A percentile compares a stretch with the other conserved stretches of the same genome.
phyloP scores from a whole-genome alignment of 2,888 invertebrate species.

The Nymphalis c-album region DNA sequence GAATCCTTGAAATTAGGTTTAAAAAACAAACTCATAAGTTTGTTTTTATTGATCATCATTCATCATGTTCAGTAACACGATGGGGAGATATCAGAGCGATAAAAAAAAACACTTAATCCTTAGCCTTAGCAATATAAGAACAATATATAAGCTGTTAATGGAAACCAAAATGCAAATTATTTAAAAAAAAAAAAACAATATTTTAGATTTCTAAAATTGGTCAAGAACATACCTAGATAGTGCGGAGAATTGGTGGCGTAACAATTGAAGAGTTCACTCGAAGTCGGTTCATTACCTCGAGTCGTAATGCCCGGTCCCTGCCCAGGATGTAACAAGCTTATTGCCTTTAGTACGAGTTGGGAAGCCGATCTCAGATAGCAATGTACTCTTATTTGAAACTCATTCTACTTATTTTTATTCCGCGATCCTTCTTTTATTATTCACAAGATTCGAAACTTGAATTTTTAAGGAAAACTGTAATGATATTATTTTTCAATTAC shows the following conservation, averaged over 20 bases:
- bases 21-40: too few species aligned
- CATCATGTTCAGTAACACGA: too few species aligned
- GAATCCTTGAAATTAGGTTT: too few species aligned
- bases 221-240: neutral
- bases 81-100: too few species aligned
- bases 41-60: too few species aligned
- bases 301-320: neutral
- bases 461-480: neutral
- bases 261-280: conserved; percentile 5
- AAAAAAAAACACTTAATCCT: too few species aligned
- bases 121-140: too few species aligned
- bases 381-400: neutral
- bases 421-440: neutral
- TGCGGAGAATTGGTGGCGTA: neutral
- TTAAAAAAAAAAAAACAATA: neutral
- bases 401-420: neutral
- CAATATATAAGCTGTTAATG: too few species aligned
- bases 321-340: conserved; percentile 4
- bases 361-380: neutral
- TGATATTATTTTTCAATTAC: neutral
- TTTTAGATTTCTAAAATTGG: neutral
- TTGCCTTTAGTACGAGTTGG: conserved; percentile 1
- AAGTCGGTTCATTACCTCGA: conserved; percentile 10
- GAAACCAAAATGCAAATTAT: too few species aligned
- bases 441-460: neutral